A percentile compares a stretch with the other conserved stretches of the same genome.
These are phyloP conservation scores for Pangasius sanitwongsei DNA, from an alignment of 2,797 vertebrate species.

Conservation along the genomic window DNA sequence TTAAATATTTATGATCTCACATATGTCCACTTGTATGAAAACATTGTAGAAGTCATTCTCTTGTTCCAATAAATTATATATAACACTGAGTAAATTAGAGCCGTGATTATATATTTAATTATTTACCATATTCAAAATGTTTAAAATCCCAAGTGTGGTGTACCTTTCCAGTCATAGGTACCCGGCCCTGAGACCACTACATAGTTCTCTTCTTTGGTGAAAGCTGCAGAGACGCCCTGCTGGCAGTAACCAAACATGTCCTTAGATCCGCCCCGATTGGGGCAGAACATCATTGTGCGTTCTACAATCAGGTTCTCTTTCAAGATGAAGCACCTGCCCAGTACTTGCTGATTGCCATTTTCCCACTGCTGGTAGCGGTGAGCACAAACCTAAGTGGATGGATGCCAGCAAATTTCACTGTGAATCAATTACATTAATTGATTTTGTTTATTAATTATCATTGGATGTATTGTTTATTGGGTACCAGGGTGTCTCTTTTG, in stretches of 20 bases:
- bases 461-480: not conserved
- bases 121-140: not conserved
- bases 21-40: too few relatives aligned
- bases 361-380: constrained; percentile 68
- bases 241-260: constrained; percentile 89
- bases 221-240: constrained; percentile 88
- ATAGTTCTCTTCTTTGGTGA: constrained; percentile 85
- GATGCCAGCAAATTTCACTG: not conserved
- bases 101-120: not conserved
- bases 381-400: constrained; percentile 64
- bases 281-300: constrained; percentile 73
- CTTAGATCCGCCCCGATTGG: constrained; percentile 72
- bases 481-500: not conserved
- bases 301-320: constrained; percentile 61
- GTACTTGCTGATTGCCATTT: constrained; percentile 52
- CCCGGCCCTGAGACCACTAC: constrained; percentile 88
- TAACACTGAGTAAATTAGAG: too few relatives aligned
- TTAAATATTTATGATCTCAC: too few relatives aligned
- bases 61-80: too few relatives aligned
- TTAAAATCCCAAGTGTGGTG: not conserved
- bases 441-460: not conserved
- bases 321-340: constrained; percentile 71
- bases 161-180: constrained; percentile 93
- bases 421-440: not conserved
- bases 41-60: too few relatives aligned